These are phyloP conservation scores for Oscheius sp. DNA, from an alignment of 2,888 invertebrate genomes.

Conservation along the genomic window DNA sequence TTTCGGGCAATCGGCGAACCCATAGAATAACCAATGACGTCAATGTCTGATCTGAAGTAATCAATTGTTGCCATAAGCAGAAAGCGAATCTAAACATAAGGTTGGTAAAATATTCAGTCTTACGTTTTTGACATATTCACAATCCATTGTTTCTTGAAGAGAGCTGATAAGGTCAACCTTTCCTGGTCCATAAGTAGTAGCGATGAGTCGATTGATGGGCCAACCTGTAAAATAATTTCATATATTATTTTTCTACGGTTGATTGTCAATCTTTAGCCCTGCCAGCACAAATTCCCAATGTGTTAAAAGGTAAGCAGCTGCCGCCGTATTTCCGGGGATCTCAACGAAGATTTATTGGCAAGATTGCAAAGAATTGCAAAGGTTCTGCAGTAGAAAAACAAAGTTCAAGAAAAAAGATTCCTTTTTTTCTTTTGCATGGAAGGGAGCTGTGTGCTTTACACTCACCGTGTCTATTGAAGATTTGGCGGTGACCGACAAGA, in stretches of 20 bases:
- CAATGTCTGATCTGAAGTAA: conserved; percentile 18
- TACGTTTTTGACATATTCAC: conserved; percentile 30
- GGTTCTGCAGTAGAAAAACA: no score
- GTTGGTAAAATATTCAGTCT: neutral
- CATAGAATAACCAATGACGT: conserved; percentile 30
- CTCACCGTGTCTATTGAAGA: conserved; percentile 13
- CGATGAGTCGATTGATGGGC: conserved; percentile 19
- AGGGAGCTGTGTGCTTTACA: neutral
- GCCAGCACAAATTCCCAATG: no score
- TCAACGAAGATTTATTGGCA: no score
- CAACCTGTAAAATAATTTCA: conserved; percentile 26
- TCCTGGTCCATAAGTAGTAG: conserved; percentile 30
- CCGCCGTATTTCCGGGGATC: no score
- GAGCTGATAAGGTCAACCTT: conserved; percentile 1
- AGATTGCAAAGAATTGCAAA: no score
- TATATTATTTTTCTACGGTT: no score
- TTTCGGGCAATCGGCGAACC: conserved; percentile 30
- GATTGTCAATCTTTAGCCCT: neutral
- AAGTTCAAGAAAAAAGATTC: neutral
- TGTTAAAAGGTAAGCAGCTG: no score
- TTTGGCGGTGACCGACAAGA: conserved; percentile 9
- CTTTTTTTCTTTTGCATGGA: no score
- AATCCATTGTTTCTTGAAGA: conserved; percentile 28
- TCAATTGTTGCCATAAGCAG: conserved; percentile 25
- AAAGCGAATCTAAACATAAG: conserved; percentile 15